Percentiles rank a stretch among this genome's conserved stretches.
Conservation (phyloP, 2,888 invertebrate genomes). For the Antitype chi region DNA sequence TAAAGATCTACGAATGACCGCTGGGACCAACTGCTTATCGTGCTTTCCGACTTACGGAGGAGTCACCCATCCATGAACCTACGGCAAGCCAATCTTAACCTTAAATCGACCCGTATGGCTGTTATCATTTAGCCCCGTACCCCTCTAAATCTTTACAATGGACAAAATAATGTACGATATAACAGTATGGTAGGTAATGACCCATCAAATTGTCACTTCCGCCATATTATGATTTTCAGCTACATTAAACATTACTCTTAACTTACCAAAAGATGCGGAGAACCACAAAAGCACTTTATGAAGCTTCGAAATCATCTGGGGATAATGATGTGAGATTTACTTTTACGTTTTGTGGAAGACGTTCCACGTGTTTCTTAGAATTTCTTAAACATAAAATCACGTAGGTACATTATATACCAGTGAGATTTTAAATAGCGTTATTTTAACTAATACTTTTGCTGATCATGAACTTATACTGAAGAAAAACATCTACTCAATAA, state of each 20-base stretch:
- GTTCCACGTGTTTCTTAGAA: neutral
- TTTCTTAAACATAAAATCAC: too few relatives aligned
- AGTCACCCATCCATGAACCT: neutral
- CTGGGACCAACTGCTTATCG: too few relatives aligned
- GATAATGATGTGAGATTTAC: conserved; percentile 25
- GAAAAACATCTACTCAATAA: neutral
- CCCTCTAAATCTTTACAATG: conserved; percentile 4
- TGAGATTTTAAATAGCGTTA: neutral
- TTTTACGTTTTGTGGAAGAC: neutral
- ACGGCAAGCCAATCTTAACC: neutral
- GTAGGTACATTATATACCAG: too few relatives aligned
- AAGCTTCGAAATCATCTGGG: conserved; percentile 21
- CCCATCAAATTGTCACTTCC: conserved; percentile 50
- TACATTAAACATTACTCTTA: conserved; percentile 44
- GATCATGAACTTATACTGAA: too few relatives aligned
- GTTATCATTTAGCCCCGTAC: neutral
- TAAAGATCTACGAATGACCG: too few relatives aligned
- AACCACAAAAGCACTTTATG: conserved; percentile 30
- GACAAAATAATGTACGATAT: conserved; percentile 12
- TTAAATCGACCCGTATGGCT: neutral
- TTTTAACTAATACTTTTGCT: too few relatives aligned
- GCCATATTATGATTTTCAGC: conserved; percentile 44
- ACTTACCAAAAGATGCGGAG: conserved; percentile 12
- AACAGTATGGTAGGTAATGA: conserved; percentile 37
- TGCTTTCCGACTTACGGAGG: too few relatives aligned